These are phyloP conservation scores for Pogonomyrmex californicus DNA, from an alignment of 1,140 invertebrate genomes.

Conservation along the genomic window DNA sequence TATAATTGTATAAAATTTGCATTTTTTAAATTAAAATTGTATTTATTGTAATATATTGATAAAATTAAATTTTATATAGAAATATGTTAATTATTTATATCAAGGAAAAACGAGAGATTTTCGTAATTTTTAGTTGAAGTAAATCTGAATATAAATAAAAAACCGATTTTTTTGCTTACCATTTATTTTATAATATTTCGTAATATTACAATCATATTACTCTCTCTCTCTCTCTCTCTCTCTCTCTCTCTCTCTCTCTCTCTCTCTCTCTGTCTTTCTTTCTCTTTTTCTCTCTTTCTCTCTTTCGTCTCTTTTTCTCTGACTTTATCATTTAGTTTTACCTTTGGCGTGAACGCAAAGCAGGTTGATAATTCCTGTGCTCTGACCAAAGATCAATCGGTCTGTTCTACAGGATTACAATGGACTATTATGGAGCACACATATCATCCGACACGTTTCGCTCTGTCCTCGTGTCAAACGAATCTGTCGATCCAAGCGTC, in stretches of 20 bases:
- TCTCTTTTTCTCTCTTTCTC: neutral
- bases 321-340: slow-evolving; percentile 28
- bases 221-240: neutral
- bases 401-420: slow-evolving; percentile 90
- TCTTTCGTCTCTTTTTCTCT: neutral
- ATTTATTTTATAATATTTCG: slow-evolving; percentile 14
- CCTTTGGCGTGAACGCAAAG: slow-evolving; percentile 41
- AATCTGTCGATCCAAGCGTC: slow-evolving; percentile 87
- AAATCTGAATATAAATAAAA: slow-evolving; percentile 12
- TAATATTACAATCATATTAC: slow-evolving; percentile 27
- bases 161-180: neutral
- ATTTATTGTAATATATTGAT: neutral
- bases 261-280: neutral
- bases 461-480: slow-evolving; percentile 88
- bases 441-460: slow-evolving; percentile 88
- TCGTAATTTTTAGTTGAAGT: neutral
- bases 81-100: neutral
- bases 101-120: neutral
- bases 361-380: slow-evolving; percentile 75
- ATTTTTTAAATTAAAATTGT: slow-evolving; percentile 25
- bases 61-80: slow-evolving; percentile 3
- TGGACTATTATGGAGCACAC: slow-evolving; percentile 91
- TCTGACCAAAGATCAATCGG: slow-evolving; percentile 81
- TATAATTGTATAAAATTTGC: slow-evolving; percentile 38
- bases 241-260: neutral